Evolutionary conservation across 2,888 invertebrate genomes (phyloP), one percentile per base, ranked within the genome.

Genomic region (Sacculina carcini): DNA sequence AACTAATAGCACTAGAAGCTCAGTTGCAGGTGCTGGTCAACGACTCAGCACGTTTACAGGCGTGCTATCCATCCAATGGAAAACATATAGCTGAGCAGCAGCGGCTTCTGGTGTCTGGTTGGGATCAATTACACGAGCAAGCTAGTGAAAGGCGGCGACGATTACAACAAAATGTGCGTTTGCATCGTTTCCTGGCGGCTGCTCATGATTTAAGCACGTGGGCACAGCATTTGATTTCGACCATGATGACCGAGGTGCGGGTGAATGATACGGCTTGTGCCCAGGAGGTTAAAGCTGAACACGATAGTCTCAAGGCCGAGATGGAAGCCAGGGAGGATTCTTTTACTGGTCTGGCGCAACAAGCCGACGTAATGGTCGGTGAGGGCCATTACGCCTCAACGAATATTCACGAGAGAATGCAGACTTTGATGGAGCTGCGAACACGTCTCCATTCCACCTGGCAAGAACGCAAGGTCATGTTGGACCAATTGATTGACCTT

Each of bases 21-120:
- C 89, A 87, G 64, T 69, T 87, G 32, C 80, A 83, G 73, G 75
- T 90, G 2, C 69, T 96, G 3, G 81, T 92, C 48, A 92, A 94
- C 61, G 94, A 96, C 64, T 87, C 90, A 0, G 77, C 79, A 0
- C 75, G 85, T 49, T 71, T 96, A 38, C 84, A 86, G 65, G 74
- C 75, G 16, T 73, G 80, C 32, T 94, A 92, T 67, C 92, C 92
- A 0, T 79, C 78, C 50, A 94, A 94, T 66, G 89, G 86, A 1
- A 74, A 78, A 44, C 84, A 89, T 61, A 87, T 96, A 53, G 77
- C 76, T 19, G 75, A 82, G 57, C 83, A 90, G 60, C 89, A 90
- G 65, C 76, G 76, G 34, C 76, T 83, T 5, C 79, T 96, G 0
- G 73, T 82, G 0, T 76, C 79, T 3, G 84, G 84, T 51, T 94